phyloP scores from a whole-genome alignment of 1,140 invertebrate species.

The Oryzaephilus surinamensis region DNA sequence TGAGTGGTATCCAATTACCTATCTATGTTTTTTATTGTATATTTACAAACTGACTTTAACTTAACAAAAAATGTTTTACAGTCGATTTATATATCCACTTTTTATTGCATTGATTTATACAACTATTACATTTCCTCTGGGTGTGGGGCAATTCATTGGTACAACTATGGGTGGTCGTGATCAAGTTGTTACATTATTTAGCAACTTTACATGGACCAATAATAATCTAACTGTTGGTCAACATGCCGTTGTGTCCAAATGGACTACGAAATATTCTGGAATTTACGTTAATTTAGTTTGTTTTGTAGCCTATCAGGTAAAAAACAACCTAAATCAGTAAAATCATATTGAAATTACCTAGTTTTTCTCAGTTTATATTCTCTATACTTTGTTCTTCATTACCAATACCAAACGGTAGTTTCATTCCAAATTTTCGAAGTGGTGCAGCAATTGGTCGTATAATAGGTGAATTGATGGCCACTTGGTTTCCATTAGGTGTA shows the following conservation, averaged over 20 bases:
- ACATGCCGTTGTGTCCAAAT: slow-evolving; percentile 72
- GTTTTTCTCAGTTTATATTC: slow-evolving; percentile 69
- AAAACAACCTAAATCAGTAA: background rate
- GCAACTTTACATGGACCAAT: slow-evolving; percentile 91
- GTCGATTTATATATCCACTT: slow-evolving; percentile 62
- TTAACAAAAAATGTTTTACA: slow-evolving; percentile 1
- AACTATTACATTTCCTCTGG: slow-evolving; percentile 74
- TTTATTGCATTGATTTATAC: slow-evolving; percentile 72
- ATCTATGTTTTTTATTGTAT: background rate
- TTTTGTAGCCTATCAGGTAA: slow-evolving; percentile 45
- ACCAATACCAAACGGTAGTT: slow-evolving; percentile 88
- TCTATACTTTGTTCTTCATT: slow-evolving; percentile 88
- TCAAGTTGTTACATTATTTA: slow-evolving; percentile 79
- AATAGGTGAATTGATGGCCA: slow-evolving; percentile 83
- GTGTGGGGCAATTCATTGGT: slow-evolving; percentile 79
- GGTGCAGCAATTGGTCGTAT: slow-evolving; percentile 87
- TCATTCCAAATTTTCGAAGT: slow-evolving; percentile 90
- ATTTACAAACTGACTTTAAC: background rate
- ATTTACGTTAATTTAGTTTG: slow-evolving; percentile 78
- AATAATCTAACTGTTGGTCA: slow-evolving; percentile 69
- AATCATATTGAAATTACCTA: background rate
- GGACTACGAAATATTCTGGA: slow-evolving; percentile 70
- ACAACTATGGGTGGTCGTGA: slow-evolving; percentile 73
- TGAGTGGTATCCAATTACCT: slow-evolving; percentile 71
- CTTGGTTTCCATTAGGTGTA: slow-evolving; percentile 73